Conservation (phyloP, 1,140 invertebrate species). For the Drosophila funebris region DNA sequence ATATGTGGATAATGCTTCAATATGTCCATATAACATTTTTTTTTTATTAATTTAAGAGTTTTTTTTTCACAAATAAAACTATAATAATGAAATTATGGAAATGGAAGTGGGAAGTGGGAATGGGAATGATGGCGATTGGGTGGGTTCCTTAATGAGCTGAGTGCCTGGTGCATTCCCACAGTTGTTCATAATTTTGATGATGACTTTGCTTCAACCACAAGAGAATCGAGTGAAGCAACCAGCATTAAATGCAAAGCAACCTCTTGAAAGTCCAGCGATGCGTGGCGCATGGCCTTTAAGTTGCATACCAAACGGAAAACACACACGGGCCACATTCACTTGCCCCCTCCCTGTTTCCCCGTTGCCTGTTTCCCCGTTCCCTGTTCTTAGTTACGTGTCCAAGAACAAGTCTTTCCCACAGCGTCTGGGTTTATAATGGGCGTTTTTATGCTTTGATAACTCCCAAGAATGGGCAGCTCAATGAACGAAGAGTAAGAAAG, state of each 20-base stretch:
- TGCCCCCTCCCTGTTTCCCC: not conserved
- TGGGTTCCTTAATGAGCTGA: slow-evolving; percentile 17
- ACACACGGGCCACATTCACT: slow-evolving; percentile 2
- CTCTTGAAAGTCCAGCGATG: slow-evolving; percentile 49
- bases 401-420: slow-evolving; percentile 56
- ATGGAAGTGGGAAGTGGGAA: slow-evolving; percentile 18
- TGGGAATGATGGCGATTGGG: no score
- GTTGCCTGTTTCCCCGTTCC: not conserved
- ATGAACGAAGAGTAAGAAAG: not conserved
- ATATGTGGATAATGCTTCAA: not conserved
- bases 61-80: slow-evolving; percentile 16
- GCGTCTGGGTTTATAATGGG: slow-evolving; percentile 54
- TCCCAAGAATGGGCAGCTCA: slow-evolving; percentile 13
- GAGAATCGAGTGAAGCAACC: slow-evolving; percentile 11
- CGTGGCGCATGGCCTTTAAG: slow-evolving; percentile 44
- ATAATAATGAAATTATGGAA: slow-evolving; percentile 31
- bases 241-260: slow-evolving; percentile 61
- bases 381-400: not conserved
- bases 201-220: slow-evolving; percentile 44
- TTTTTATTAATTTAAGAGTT: slow-evolving; percentile 33
- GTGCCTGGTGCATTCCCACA: slow-evolving; percentile 30
- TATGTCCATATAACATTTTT: slow-evolving; percentile 24
- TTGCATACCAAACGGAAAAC: slow-evolving; percentile 1
- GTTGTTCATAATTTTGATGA: slow-evolving; percentile 34
- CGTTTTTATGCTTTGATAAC: slow-evolving; percentile 76